Percentiles rank a stretch among this genome's conserved stretches.
phyloP scores from a whole-genome alignment of 2,113 vertebrate genomes.

The Platycercus adscitus region DNA sequence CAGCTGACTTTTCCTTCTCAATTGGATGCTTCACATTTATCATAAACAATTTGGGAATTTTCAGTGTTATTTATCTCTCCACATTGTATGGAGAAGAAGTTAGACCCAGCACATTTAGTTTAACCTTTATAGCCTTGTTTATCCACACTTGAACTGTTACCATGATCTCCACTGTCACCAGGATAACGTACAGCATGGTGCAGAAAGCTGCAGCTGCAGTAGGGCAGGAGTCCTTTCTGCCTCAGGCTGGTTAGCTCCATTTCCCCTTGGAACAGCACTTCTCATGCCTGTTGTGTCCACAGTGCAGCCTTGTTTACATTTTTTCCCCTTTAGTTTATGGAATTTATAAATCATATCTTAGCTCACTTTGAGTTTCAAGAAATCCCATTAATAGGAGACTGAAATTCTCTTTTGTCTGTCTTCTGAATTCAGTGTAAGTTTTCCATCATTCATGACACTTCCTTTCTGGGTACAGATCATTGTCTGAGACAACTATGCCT shows the following conservation, averaged over 20 bases:
- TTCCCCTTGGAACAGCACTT: background rate
- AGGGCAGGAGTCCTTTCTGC: background rate
- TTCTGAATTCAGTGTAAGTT: background rate
- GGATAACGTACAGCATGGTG: fast-evolving
- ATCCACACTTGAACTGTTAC: background rate
- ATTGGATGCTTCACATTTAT: background rate
- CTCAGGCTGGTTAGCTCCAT: background rate
- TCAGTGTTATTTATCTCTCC: background rate
- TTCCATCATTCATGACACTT: conserved; percentile 5
- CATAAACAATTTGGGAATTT: background rate
- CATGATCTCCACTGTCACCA: fast-evolving
- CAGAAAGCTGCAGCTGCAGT: background rate
- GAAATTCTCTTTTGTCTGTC: conserved; percentile 14
- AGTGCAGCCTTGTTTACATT: background rate
- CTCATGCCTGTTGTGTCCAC: background rate
- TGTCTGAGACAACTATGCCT: background rate
- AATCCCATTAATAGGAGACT: background rate
- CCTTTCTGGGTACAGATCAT: conserved; percentile 14
- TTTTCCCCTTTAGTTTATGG: background rate
- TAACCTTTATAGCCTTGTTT: background rate
- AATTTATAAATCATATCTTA: background rate
- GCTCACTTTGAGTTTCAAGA: background rate
- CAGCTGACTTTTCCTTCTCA: fast-evolving
- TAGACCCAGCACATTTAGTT: background rate
- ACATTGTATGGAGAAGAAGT: background rate